Conservation (phyloP, 2,888 invertebrate species). For the Embidobia sp. region DNA sequence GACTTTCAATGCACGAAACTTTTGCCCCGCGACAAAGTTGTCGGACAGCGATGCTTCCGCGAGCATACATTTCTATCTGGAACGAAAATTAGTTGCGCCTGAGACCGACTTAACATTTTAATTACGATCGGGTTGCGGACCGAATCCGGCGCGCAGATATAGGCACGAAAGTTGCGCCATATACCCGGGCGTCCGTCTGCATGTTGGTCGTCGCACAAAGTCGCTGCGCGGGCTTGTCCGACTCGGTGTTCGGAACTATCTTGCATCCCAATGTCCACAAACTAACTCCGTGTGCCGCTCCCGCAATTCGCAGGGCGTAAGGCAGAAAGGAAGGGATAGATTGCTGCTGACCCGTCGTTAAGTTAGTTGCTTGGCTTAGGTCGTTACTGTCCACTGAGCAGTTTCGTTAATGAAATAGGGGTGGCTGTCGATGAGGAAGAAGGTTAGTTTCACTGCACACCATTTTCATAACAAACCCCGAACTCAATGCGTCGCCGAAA, state of each 20-base stretch:
- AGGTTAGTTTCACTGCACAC: conserved; percentile 51
- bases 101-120: conserved; percentile 76
- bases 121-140: conserved; percentile 71
- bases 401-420: conserved; percentile 78
- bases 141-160: conserved; percentile 51
- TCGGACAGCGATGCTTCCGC: conserved; percentile 37
- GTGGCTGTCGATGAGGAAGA: conserved; percentile 64
- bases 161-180: conserved; percentile 46
- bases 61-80: conserved; percentile 62
- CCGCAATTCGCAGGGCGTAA: conserved; percentile 51
- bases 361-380: conserved; percentile 75
- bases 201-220: conserved; percentile 63
- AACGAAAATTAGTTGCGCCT: conserved; percentile 71
- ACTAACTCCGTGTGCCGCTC: conserved; percentile 70
- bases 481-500: conserved; percentile 37
- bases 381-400: conserved; percentile 71
- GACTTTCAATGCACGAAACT: conserved; percentile 40
- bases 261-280: conserved; percentile 72
- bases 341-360: conserved; percentile 79
- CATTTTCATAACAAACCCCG: conserved; percentile 56
- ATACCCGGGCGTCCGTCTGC: conserved; percentile 38
- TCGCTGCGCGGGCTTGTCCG: conserved; percentile 49
- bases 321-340: conserved; percentile 69
- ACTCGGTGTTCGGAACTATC: conserved; percentile 70
- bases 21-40: conserved; percentile 47